Percentiles rank a stretch among this genome's conserved stretches.
These are phyloP conservation scores for Drosophila parabipectinata DNA, from an alignment of 1,140 invertebrate genomes.

Conservation along the genomic window DNA sequence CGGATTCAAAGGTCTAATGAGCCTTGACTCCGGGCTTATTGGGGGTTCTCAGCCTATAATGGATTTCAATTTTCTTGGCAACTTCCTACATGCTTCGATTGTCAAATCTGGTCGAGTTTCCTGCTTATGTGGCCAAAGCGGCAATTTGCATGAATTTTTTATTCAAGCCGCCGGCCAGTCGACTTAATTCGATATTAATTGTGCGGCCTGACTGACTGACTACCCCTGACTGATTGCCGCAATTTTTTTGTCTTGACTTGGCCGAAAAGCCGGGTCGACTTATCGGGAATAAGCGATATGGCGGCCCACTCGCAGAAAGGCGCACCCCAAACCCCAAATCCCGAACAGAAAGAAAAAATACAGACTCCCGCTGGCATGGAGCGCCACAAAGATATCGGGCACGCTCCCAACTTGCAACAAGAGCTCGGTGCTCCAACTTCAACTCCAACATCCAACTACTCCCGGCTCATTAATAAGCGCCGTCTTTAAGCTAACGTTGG, in stretches of 20 bases:
- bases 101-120: conserved; percentile 38
- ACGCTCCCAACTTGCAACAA: conserved; percentile 37
- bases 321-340: conserved; percentile 5
- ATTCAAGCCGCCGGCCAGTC: conserved; percentile 46
- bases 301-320: conserved; percentile 10
- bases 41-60: neutral
- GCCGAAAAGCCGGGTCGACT: conserved; percentile 32
- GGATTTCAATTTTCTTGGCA: neutral
- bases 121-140: conserved; percentile 29
- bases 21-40: neutral
- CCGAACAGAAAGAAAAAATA: neutral
- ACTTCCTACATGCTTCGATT: neutral
- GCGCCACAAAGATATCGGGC: conserved; percentile 30
- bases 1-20: conserved; percentile 26
- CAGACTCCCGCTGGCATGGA: neutral
- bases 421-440: conserved; percentile 27
- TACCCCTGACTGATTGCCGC: conserved; percentile 64
- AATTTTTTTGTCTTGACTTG: conserved; percentile 60
- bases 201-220: conserved; percentile 48
- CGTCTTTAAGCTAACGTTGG: conserved; percentile 72
- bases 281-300: conserved; percentile 36
- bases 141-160: conserved; percentile 60
- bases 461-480: conserved; percentile 76
- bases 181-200: conserved; percentile 78
- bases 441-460: conserved; percentile 38